Percentiles rank a stretch among this genome's conserved stretches.
phyloP scores from a whole-genome alignment of 2,888 invertebrate genomes.

The Apamea crenata region DNA sequence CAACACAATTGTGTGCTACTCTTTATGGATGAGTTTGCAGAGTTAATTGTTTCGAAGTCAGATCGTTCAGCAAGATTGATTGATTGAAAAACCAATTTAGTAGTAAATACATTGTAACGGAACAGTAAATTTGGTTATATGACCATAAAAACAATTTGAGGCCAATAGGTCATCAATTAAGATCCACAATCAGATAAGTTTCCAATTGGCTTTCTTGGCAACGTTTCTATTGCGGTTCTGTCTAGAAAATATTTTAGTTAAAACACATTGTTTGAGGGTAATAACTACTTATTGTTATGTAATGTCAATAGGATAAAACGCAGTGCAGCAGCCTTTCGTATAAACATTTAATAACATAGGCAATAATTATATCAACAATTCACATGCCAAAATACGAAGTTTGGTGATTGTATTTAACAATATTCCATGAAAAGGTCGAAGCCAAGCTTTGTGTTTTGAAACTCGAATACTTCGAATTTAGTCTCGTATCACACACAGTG shows the following conservation, averaged over 20 bases:
- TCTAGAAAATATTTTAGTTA: too few relatives aligned
- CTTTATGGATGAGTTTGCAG: neutral
- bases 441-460: neutral
- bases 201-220: conserved; percentile 51
- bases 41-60: conserved; percentile 22
- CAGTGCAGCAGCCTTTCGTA: neutral
- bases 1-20: neutral
- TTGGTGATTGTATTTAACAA: neutral
- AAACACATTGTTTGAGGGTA: neutral
- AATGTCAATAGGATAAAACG: neutral
- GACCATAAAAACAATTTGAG: conserved; percentile 25
- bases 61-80: conserved; percentile 14
- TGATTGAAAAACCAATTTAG: conserved; percentile 35
- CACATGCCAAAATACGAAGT: neutral
- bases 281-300: neutral
- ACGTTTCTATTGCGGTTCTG: neutral
- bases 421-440: neutral
- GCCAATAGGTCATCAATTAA: conserved; percentile 36
- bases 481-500: neutral
- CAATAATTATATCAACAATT: neutral
- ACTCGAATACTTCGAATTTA: neutral
- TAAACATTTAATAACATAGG: neutral
- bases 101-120: conserved; percentile 30
- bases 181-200: conserved; percentile 44
- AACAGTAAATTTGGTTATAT: conserved; percentile 37